These are phyloP conservation scores for Onychorhynchus coronatus DNA, from an alignment of 2,113 vertebrate genomes.

Conservation along the genomic window DNA sequence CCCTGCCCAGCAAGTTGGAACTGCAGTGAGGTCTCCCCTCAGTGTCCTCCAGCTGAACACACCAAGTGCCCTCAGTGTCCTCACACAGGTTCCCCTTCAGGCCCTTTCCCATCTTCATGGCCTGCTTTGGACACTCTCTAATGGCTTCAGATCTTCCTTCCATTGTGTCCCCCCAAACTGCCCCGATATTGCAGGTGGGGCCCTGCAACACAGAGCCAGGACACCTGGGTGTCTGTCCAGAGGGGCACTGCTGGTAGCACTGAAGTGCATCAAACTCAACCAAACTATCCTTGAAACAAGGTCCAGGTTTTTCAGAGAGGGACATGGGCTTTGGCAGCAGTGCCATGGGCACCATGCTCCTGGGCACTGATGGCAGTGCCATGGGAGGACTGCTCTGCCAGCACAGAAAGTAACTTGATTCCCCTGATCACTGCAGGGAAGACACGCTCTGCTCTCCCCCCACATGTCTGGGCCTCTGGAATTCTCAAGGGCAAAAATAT, in stretches of 20 bases:
- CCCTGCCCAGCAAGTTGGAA: too few species aligned
- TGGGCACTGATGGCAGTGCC: background rate
- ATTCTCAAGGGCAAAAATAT: conserved; percentile 1
- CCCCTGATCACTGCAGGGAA: background rate
- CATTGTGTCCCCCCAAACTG: too few species aligned
- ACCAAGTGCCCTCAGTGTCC: too few species aligned
- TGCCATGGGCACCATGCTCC: accelerated
- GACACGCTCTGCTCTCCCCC: accelerated
- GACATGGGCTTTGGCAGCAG: background rate
- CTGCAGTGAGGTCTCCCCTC: too few species aligned
- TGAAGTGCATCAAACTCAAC: background rate
- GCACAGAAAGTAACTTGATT: background rate
- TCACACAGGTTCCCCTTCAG: too few species aligned
- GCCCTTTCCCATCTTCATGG: too few species aligned
- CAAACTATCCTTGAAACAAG: accelerated
- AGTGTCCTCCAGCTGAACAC: too few species aligned
- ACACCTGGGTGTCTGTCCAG: accelerated
- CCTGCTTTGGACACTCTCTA: too few species aligned
- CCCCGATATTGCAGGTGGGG: accelerated
- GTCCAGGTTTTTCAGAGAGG: background rate
- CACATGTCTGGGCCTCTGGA: accelerated
- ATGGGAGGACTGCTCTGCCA: background rate
- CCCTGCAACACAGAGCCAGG: accelerated
- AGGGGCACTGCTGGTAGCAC: accelerated
- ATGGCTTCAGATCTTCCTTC: too few species aligned